Evolutionary conservation across 2,888 invertebrate species (phyloP), one percentile per base, ranked within the genome.

Genomic region (Scaptomyza parva): DNA sequence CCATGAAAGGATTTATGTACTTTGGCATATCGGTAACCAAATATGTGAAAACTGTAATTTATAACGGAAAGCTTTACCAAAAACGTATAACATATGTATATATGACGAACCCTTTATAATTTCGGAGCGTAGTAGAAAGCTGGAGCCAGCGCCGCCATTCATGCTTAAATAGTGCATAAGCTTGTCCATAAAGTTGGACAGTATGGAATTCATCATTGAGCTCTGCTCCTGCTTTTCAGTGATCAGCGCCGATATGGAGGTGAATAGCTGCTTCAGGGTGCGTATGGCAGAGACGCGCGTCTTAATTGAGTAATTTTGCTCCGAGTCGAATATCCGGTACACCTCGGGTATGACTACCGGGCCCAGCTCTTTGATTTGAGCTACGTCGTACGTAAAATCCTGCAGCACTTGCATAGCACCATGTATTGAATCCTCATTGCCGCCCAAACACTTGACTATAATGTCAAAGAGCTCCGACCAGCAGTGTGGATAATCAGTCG

Each of bases 361-460:
- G 0, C 95, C 95, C 18, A 95, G 93, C 76, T 94, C 93, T 7
- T 94, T 93, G 76, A 95, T 93, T 87, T 95, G 95, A 62, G 94
- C 94, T 5, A 95, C 93, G 83, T 95, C 95, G 70, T 94, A 93
- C 1, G 93, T 93, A 70, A 95, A 94, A 83, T 95, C 95, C 76
- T 94, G 93, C 35, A 95, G 90, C 3, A 95, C 95, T 87, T 95
- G 92, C 94, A 95, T 95, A 7, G 95, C 94, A 9, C 95, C 95
- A 89, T 95, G 94, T 20, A 95, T 94, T 1, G 94, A 92, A 71
- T 93, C 92, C 70, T 92, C 93, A 70, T 93, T 93, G 54, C 94
- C 93, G 22, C 93, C 93, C 48, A 95, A 90, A 68, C 94, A 94
- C 53, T 92, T 93, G 69, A 95, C 94, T 37, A 96, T 92, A 20